These are phyloP conservation scores for Archips xylosteana DNA, from an alignment of 2,888 invertebrate genomes.

Conservation along the genomic window DNA sequence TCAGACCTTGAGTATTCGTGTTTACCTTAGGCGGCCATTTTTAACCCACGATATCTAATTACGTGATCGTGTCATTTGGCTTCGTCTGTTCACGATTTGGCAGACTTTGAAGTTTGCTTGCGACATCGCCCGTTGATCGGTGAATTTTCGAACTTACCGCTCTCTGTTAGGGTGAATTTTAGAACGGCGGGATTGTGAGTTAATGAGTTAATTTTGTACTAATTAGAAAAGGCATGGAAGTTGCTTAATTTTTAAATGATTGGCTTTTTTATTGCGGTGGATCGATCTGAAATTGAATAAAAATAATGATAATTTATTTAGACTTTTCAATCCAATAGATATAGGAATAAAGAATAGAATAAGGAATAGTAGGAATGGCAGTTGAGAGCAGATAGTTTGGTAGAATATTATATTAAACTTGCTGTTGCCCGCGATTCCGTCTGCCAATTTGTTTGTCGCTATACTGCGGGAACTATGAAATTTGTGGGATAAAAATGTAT, in stretches of 20 bases:
- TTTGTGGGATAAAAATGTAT: no score
- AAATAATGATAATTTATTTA: no score
- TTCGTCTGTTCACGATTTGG: conserved; percentile 29
- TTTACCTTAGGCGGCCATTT: conserved; percentile 23
- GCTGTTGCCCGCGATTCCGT: no score
- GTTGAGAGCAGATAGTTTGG: no score
- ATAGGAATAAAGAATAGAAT: no score
- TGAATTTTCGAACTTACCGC: background rate
- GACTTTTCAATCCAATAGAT: no score
- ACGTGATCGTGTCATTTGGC: conserved; percentile 22
- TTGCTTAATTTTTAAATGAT: background rate
- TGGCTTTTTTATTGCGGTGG: background rate
- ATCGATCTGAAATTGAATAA: no score
- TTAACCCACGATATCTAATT: conserved; percentile 23
- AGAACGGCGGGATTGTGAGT: background rate
- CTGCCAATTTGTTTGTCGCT: no score
- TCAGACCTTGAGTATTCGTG: conserved; percentile 34
- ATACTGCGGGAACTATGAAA: no score
- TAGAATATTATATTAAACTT: no score
- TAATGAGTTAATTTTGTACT: background rate
- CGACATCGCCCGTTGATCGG: conserved; percentile 12
- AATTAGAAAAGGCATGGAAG: background rate
- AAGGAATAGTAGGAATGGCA: no score
- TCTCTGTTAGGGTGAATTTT: background rate
- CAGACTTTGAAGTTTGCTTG: conserved; percentile 23